A percentile compares a stretch with the other conserved stretches of the same genome.
Evolutionary conservation across 2,888 invertebrate genomes (phyloP).

Genomic region (Agrotis puta): DNA sequence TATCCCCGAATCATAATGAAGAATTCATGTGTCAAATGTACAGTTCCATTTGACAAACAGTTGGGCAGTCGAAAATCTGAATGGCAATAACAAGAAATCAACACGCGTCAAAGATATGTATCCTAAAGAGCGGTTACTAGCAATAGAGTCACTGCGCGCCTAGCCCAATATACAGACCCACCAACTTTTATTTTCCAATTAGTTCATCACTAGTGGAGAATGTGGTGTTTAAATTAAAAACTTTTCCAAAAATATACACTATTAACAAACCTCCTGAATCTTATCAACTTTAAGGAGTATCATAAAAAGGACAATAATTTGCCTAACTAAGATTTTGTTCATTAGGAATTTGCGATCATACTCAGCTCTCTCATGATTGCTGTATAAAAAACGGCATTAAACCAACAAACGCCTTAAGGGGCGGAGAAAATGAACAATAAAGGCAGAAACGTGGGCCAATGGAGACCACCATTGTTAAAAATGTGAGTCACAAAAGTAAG

Average conservation of each 20-base stretch:
- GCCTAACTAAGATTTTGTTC: not conserved
- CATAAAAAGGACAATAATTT: not conserved
- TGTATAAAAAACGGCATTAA: conserved; percentile 41
- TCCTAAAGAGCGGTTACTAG: not conserved
- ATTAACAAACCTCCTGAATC: not conserved
- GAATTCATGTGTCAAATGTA: conserved; percentile 49
- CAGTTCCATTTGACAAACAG: conserved; percentile 47
- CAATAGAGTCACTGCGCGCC: not conserved
- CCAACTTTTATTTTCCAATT: too few relatives aligned
- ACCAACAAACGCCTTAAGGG: conserved; percentile 32
- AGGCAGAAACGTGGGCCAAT: conserved; percentile 36
- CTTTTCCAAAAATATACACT: too few relatives aligned
- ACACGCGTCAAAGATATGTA: not conserved
- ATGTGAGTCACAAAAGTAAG: conserved; percentile 55
- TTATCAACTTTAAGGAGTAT: not conserved
- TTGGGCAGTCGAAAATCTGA: conserved; percentile 7
- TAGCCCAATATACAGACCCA: not conserved
- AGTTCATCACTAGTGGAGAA: too few relatives aligned
- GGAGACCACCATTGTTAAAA: conserved; percentile 61
- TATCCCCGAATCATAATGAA: conserved; percentile 54
- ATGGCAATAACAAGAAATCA: not conserved
- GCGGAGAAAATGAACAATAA: conserved; percentile 56
- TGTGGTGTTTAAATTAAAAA: too few relatives aligned
- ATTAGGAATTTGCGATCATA: conserved; percentile 2
- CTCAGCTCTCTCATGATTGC: conserved; percentile 14